Conservation (phyloP, 2,888 invertebrate species). For the Nymphalis polychloros region DNA sequence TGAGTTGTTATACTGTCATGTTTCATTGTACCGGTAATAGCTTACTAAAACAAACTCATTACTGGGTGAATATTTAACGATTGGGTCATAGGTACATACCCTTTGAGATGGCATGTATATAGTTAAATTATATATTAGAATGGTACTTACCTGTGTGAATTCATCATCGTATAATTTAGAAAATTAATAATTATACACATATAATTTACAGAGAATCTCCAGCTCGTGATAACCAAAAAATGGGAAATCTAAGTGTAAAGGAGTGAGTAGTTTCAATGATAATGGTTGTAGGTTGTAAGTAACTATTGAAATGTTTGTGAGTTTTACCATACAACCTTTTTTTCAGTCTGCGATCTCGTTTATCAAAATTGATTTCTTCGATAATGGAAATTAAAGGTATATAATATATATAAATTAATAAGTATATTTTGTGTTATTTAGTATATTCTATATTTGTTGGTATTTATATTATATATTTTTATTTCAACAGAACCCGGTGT, state of each 20-base stretch:
- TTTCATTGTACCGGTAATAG: too few relatives aligned
- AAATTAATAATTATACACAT: background rate
- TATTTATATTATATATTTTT: background rate
- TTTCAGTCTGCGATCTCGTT: constrained; percentile 19
- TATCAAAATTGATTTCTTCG: constrained; percentile 13
- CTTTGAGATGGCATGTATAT: too few relatives aligned
- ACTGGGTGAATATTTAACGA: too few relatives aligned
- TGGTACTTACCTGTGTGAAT: too few relatives aligned
- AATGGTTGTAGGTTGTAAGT: background rate
- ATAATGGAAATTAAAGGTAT: constrained; percentile 17
- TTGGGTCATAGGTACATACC: too few relatives aligned
- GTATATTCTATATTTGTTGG: background rate
- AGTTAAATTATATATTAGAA: too few relatives aligned
- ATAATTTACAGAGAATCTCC: background rate
- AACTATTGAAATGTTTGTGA: background rate
- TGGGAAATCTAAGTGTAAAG: background rate
- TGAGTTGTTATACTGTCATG: too few relatives aligned
- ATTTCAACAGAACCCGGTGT: constrained; percentile 10
- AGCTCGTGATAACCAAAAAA: background rate
- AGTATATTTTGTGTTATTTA: background rate
- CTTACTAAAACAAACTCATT: too few relatives aligned
- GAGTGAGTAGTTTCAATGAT: background rate
- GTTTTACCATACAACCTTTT: too few relatives aligned
- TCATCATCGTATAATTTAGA: too few relatives aligned
- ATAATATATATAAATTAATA: background rate